Base-by-base conservation (phyloP, 2,113 vertebrate species). In the Tachysurus fulvidraco region DNA sequence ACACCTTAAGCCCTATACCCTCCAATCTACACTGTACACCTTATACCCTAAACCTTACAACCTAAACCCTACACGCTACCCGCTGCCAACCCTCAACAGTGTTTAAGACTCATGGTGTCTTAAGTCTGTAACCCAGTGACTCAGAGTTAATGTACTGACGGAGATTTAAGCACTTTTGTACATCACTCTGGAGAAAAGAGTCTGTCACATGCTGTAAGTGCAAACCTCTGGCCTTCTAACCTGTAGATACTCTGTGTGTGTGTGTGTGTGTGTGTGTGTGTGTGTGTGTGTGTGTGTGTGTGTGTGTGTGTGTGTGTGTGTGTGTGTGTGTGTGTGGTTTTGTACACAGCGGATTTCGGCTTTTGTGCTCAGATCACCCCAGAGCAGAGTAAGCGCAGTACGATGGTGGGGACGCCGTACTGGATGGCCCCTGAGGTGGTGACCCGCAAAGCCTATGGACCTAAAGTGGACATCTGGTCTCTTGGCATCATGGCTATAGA, bases 401-500 rank as follows among this genome's bases (percentile, higher is more conserved):
- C 98, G 83, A 99, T 99, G 98, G 98, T 99, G 81, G 98, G 98
- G 0, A 99, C 98, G 0, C 98, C 98, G 0, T 99, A 99, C 91
- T 99, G 98, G 98, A 99, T 99, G 98, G 98, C 98, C 78, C 98
- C 98, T 0, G 98, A 99, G 90, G 98, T 99, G 91, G 98, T 99
- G 54, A 99, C 98, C 46, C 94, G 98, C 77, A 99, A 99, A 92
- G 98, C 98, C 0, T 99, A 99, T 0, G 98, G 98, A 84, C 98
- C 98, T n/a, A 99, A 99, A 91, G 98, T 99, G 89, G 98, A 99
- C 88, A 99, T 99, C 91, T 99, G 98, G 98, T 99, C 98, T 82
- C 93, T 99, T 91, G 98, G 98, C 85, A 99, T 99, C 90, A 98
- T 99, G 98, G 98, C 98, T 28, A 99, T 99, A 77, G 98, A 99